Evolutionary conservation across 2,888 invertebrate genomes (phyloP).

Genomic region (Falcaria lacertinaria): DNA sequence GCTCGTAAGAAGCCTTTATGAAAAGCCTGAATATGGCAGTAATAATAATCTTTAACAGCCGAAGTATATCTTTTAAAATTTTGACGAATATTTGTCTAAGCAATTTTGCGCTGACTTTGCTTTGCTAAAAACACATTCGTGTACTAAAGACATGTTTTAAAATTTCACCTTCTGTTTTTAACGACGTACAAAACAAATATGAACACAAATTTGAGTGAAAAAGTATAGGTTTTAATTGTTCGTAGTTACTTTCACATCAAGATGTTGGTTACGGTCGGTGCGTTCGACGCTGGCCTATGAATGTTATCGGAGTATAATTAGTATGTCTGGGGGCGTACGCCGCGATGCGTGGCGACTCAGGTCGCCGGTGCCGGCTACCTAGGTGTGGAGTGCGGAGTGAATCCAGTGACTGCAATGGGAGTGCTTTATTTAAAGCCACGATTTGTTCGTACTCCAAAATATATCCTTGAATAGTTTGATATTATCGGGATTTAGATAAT

Average conservation of each 20-base stretch:
- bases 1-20: too few species aligned
- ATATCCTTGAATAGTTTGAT: too few species aligned
- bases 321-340: constrained; percentile 43
- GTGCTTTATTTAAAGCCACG: neutral
- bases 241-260: constrained; percentile 37
- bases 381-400: neutral
- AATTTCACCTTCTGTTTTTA: too few species aligned
- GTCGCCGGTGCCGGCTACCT: constrained; percentile 12
- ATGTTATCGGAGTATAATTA: constrained; percentile 45
- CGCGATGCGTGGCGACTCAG: constrained; percentile 37
- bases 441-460: too few species aligned
- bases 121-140: too few species aligned
- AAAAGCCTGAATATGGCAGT: too few species aligned
- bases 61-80: too few species aligned
- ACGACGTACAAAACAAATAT: neutral
- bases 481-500: too few species aligned
- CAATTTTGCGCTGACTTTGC: too few species aligned
- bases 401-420: neutral
- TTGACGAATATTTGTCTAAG: too few species aligned
- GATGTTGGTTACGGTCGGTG: constrained; percentile 44
- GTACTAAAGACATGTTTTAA: too few species aligned
- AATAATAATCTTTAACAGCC: too few species aligned
- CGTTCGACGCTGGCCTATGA: constrained; percentile 27
- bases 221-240: constrained; percentile 4
- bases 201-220: neutral